phyloP scores from a whole-genome alignment of 2,797 vertebrate species.

The Thunnus albacares region DNA sequence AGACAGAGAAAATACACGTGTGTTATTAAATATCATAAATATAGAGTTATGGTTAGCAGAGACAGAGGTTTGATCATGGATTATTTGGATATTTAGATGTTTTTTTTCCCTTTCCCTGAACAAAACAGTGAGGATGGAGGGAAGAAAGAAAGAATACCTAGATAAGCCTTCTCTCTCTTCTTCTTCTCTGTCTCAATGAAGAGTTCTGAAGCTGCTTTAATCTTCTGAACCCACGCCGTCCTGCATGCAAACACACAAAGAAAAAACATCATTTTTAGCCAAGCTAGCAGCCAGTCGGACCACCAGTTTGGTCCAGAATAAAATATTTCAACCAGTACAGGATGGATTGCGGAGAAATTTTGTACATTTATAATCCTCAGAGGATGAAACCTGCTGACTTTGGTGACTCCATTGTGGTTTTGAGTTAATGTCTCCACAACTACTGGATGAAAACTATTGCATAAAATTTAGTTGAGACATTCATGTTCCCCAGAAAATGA shows the following conservation, averaged over 20 bases:
- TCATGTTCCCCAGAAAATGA: too few species aligned
- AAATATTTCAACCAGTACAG: too few species aligned
- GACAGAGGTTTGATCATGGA: neutral
- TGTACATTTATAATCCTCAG: too few species aligned
- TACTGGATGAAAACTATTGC: too few species aligned
- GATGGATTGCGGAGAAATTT: too few species aligned
- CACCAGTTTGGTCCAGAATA: too few species aligned
- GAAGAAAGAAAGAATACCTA: slow-evolving; percentile 83
- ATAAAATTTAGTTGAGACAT: too few species aligned
- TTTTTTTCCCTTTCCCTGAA: neutral
- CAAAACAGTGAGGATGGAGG: neutral
- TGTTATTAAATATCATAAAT: neutral
- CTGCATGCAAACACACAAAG: slow-evolving; percentile 77
- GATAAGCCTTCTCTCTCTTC: slow-evolving; percentile 97
- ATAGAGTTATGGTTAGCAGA: too few species aligned
- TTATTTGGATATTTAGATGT: neutral
- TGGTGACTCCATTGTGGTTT: too few species aligned
- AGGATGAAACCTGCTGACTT: too few species aligned
- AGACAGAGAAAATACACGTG: neutral
- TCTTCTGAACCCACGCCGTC: slow-evolving; percentile 99
- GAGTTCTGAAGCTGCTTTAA: slow-evolving; percentile 97
- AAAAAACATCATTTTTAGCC: neutral
- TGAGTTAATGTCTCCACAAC: too few species aligned
- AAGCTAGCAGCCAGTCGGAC: too few species aligned
- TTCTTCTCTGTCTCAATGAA: slow-evolving; percentile 99